Evolutionary conservation across 2,888 invertebrate species (phyloP).

Genomic region (Lithosia quadra): DNA sequence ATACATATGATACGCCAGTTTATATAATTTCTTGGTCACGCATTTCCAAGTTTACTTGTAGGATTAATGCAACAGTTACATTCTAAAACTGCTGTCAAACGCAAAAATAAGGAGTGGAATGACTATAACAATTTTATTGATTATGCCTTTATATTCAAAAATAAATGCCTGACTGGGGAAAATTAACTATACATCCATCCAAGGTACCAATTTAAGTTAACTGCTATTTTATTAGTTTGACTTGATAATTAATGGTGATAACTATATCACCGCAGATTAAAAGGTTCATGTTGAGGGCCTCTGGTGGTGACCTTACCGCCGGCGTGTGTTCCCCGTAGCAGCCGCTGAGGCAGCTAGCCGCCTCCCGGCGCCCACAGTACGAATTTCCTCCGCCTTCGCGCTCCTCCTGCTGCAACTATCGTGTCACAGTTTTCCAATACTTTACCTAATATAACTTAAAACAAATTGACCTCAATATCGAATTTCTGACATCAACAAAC

Average conservation of each 20-base stretch:
- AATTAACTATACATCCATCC: not conserved
- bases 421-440: slow-evolving; percentile 71
- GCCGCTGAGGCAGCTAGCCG: slow-evolving; percentile 90
- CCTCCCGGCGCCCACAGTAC: slow-evolving; percentile 87
- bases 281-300: slow-evolving; percentile 49
- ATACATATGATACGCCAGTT: too few relatives aligned
- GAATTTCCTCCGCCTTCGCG: slow-evolving; percentile 83
- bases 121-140: too few relatives aligned
- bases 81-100: too few relatives aligned
- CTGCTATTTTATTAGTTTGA: slow-evolving; percentile 2
- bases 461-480: slow-evolving; percentile 28
- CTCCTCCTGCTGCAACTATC: slow-evolving; percentile 84
- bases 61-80: too few relatives aligned
- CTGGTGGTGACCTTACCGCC: slow-evolving; percentile 88
- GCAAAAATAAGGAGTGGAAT: too few relatives aligned
- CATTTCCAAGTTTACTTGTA: too few relatives aligned
- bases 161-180: not conserved
- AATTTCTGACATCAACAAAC: slow-evolving; percentile 19
- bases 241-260: slow-evolving; percentile 1
- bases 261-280: slow-evolving; percentile 21
- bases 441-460: slow-evolving; percentile 39
- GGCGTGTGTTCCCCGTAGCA: slow-evolving; percentile 92
- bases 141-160: not conserved
- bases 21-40: too few relatives aligned
- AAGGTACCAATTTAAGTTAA: slow-evolving; percentile 1